Conservation (phyloP, 2,113 vertebrate species). For the Physeter macrocephalus region DNA sequence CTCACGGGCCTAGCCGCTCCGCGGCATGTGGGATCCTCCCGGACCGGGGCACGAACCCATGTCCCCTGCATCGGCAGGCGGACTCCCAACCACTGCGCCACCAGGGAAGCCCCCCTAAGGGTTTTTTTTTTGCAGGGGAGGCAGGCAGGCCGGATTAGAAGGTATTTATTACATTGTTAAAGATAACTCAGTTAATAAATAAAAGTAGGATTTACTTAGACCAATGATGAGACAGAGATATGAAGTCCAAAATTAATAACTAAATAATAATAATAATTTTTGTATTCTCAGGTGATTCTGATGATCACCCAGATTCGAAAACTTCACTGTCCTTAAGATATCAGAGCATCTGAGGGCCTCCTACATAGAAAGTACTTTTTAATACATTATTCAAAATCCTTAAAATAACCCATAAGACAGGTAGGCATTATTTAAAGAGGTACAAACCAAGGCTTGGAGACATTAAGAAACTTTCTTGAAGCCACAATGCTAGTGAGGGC, state of each 20-base stretch:
- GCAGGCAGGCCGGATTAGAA: background rate
- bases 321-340: background rate
- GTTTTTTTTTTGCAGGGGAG: background rate
- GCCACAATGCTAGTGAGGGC: background rate
- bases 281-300: background rate
- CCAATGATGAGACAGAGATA: background rate
- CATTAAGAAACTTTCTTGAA: background rate
- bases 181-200: background rate
- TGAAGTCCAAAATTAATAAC: background rate
- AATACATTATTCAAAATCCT: background rate
- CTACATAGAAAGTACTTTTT: background rate
- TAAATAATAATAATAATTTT: background rate
- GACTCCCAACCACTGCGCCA: too few relatives aligned
- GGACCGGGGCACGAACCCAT: too few relatives aligned
- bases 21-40: too few relatives aligned
- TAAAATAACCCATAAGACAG: background rate
- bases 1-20: too few relatives aligned
- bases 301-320: background rate
- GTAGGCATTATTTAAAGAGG: background rate
- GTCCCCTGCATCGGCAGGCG: too few relatives aligned
- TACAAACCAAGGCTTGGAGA: background rate
- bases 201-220: background rate
- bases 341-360: background rate
- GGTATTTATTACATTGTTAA: background rate
- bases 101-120: too few relatives aligned